Conservation (phyloP, 1,140 invertebrate genomes). For the Venturia canescens region DNA sequence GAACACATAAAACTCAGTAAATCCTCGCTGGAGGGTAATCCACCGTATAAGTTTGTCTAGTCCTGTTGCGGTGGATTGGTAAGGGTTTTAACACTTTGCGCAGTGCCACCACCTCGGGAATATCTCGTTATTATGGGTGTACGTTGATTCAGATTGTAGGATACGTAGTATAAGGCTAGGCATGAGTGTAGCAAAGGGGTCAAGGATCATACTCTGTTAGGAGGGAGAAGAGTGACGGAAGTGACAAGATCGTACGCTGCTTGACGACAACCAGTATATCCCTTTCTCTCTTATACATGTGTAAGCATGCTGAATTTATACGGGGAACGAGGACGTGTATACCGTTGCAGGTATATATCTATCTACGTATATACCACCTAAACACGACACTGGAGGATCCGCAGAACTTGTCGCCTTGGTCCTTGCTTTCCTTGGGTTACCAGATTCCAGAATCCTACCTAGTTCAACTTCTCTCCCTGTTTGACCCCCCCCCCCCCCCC, state of each 20-base stretch:
- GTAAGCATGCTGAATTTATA: background rate
- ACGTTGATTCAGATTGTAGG: background rate
- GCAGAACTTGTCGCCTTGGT: background rate
- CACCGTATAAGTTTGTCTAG: background rate
- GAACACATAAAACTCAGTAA: background rate
- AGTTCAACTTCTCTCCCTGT: background rate
- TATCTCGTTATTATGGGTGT: background rate
- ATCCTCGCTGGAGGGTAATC: background rate
- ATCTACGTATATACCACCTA: background rate
- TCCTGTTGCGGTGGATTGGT: background rate
- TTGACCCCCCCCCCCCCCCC: background rate
- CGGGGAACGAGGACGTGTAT: background rate
- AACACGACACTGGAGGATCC: background rate
- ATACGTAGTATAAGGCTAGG: background rate
- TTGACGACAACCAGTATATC: constrained; percentile 6
- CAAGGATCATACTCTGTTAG: background rate
- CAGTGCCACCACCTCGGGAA: background rate
- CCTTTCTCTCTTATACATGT: background rate
- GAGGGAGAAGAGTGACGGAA: background rate
- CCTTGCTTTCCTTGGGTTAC: background rate
- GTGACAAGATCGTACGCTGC: background rate
- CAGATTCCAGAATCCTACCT: background rate
- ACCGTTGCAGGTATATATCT: background rate
- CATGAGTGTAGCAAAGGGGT: background rate
- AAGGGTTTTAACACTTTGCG: background rate